These are phyloP conservation scores for Meta bourneti DNA, from an alignment of 2,888 invertebrate genomes.

Conservation along the genomic window DNA sequence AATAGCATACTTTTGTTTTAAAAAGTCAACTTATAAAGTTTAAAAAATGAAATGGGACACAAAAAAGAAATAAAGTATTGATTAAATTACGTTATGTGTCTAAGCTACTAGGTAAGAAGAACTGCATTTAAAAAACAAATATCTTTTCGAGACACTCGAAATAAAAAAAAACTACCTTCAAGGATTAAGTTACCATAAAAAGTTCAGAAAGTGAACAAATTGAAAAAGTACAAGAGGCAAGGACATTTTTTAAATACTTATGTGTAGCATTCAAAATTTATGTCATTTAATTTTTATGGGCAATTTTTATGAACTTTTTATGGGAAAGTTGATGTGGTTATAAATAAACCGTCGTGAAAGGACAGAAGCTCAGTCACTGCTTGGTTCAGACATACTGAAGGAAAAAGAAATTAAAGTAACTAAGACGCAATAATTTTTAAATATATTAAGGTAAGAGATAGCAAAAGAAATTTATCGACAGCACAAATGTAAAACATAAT, in stretches of 20 bases:
- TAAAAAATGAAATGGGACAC: background rate
- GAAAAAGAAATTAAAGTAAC: background rate
- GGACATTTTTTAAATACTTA: background rate
- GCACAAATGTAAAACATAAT: no score
- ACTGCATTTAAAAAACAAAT: background rate
- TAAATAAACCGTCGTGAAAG: background rate
- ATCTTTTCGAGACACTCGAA: background rate
- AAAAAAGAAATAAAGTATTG: background rate
- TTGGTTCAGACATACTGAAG: no score
- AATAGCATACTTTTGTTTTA: background rate
- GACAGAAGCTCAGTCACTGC: background rate
- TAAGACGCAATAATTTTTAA: background rate
- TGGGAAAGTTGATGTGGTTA: background rate
- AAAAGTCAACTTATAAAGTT: background rate
- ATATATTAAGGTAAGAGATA: background rate
- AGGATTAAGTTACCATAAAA: background rate
- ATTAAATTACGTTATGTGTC: background rate
- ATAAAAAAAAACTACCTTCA: background rate
- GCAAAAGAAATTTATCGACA: background rate
- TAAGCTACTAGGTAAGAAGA: background rate
- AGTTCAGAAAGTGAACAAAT: background rate
- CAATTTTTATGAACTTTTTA: background rate
- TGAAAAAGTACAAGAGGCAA: background rate
- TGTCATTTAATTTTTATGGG: background rate
- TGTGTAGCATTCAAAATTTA: background rate